Evolutionary conservation across 2,113 vertebrate genomes (phyloP).

Genomic region (Gorsachius goisagi): DNA sequence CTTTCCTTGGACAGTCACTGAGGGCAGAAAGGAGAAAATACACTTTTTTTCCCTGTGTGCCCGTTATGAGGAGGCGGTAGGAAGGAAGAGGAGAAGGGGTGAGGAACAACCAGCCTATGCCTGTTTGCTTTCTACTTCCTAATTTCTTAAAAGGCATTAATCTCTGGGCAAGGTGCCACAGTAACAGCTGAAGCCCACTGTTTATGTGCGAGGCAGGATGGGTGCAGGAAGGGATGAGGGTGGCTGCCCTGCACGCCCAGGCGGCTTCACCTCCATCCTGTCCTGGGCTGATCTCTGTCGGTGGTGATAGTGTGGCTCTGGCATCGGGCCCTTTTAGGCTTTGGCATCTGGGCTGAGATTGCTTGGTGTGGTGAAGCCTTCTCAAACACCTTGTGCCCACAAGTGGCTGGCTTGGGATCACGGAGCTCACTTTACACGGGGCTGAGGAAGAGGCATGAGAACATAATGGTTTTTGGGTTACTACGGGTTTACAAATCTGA

Average conservation of each 20-base stretch:
- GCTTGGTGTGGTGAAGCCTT: not conserved
- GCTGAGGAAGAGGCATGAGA: not conserved
- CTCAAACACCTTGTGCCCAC: not conserved
- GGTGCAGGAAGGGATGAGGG: not conserved
- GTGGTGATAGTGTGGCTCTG: not conserved
- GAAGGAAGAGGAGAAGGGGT: not conserved
- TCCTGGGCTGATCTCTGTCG: not conserved
- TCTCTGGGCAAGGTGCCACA: not conserved
- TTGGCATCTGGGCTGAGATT: not conserved
- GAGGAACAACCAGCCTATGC: not conserved
- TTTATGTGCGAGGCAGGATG: not conserved
- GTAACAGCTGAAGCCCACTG: not conserved
- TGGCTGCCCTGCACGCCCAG: not conserved
- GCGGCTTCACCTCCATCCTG: not conserved
- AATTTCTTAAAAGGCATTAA: not conserved
- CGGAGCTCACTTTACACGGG: accelerated
- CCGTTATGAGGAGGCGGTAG: not conserved
- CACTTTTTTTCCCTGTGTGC: not conserved
- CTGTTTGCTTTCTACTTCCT: not conserved
- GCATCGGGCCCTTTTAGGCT: not conserved
- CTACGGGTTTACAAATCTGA: not conserved
- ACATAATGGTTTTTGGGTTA: not conserved
- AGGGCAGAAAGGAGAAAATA: not conserved
- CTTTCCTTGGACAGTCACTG: not conserved
- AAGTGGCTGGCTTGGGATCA: not conserved